A percentile compares a stretch with the other conserved stretches of the same genome.
These are phyloP conservation scores for Hypotaenidia philippensis DNA, from an alignment of 2,797 vertebrate species.

Conservation along the genomic window DNA sequence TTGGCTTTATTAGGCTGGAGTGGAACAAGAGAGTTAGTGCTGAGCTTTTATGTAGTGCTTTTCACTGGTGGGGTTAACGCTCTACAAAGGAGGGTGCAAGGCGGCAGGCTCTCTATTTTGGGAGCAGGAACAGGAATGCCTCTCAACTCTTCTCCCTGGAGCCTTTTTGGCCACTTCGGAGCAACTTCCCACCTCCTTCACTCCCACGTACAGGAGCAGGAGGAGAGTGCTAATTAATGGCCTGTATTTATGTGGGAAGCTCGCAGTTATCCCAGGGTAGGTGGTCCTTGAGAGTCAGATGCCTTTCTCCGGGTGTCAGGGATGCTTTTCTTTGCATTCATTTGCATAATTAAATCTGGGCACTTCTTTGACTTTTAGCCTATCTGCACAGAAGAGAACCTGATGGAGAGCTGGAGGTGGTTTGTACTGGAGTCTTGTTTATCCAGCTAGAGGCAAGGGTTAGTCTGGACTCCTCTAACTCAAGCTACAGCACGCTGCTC, in stretches of 20 bases:
- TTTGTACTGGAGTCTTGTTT: not conserved
- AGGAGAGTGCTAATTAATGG: not conserved
- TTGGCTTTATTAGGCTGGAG: not conserved
- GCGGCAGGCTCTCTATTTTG: not conserved
- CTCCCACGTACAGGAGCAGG: not conserved
- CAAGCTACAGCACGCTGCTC: not conserved
- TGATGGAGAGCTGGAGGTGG: not conserved
- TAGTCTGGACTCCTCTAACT: not conserved
- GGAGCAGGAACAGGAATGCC: not conserved
- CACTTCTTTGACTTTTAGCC: not conserved
- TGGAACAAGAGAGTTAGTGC: not conserved
- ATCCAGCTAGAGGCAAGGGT: not conserved
- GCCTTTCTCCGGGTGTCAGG: not conserved
- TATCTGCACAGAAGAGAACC: not conserved
- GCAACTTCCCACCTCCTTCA: not conserved
- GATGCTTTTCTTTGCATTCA: not conserved
- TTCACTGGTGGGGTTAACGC: not conserved
- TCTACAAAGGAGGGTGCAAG: not conserved
- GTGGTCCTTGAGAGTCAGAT: not conserved
- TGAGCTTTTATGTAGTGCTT: not conserved
- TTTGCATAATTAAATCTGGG: not conserved
- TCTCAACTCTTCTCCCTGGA: not conserved
- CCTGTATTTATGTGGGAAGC: not conserved
- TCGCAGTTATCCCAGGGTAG: not conserved
- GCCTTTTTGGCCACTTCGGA: not conserved